Percentiles rank a stretch among this genome's conserved stretches.
phyloP scores from a whole-genome alignment of 2,888 invertebrate species.

The Dichetophora obliterata region DNA sequence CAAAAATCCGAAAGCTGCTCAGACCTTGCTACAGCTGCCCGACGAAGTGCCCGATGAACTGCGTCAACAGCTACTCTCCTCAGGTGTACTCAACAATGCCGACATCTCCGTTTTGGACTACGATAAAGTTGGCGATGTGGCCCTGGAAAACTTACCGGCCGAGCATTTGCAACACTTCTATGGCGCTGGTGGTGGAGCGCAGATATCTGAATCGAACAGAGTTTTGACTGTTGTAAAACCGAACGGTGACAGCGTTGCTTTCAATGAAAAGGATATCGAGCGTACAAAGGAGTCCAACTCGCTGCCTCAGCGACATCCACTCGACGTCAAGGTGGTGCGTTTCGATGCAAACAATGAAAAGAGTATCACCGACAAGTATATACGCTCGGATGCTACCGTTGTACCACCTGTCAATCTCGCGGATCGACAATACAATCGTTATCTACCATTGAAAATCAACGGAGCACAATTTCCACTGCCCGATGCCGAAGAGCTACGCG shows the following conservation, averaged over 20 bases:
- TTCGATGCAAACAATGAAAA: slow-evolving; percentile 82
- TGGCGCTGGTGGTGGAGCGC: slow-evolving; percentile 83
- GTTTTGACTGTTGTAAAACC: slow-evolving; percentile 77
- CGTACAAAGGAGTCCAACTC: slow-evolving; percentile 65
- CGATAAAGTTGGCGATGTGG: slow-evolving; percentile 88
- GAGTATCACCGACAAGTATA: slow-evolving; percentile 81
- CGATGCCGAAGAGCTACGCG: slow-evolving; percentile 80
- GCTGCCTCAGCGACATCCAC: slow-evolving; percentile 72
- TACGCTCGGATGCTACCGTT: slow-evolving; percentile 79
- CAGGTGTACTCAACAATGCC: slow-evolving; percentile 88
- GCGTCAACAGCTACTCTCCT: slow-evolving; percentile 83
- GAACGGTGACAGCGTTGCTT: slow-evolving; percentile 73
- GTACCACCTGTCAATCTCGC: slow-evolving; percentile 82
- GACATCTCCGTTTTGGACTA: slow-evolving; percentile 90
- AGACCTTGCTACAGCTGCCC: slow-evolving; percentile 75
- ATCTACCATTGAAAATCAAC: slow-evolving; percentile 86
- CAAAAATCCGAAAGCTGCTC: slow-evolving; percentile 54
- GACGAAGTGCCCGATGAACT: slow-evolving; percentile 92
- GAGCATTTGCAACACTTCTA: slow-evolving; percentile 90
- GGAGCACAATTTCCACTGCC: slow-evolving; percentile 89
- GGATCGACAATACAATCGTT: slow-evolving; percentile 84
- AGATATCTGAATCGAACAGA: slow-evolving; percentile 79
- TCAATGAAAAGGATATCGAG: slow-evolving; percentile 72
- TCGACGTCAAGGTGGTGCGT: slow-evolving; percentile 88
- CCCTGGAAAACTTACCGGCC: slow-evolving; percentile 84